Percentiles rank a stretch among this genome's conserved stretches.
These are phyloP conservation scores for Xyliphius kryptos DNA, from an alignment of 2,113 vertebrate genomes.

Conservation along the genomic window DNA sequence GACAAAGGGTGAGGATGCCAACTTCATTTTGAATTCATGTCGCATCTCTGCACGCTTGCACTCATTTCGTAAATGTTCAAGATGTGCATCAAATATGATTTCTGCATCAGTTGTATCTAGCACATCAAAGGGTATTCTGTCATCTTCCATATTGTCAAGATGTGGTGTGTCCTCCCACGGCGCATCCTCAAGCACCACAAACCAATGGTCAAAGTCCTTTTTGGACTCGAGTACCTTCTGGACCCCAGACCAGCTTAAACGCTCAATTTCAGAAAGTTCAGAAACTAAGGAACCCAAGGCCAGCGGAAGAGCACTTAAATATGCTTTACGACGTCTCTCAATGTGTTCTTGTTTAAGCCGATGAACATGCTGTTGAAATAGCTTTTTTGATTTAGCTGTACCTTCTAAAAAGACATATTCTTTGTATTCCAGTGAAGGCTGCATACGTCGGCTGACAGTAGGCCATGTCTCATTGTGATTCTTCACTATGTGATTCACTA, in stretches of 20 bases:
- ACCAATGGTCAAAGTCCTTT: constrained; percentile 86
- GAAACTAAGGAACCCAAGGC: constrained; percentile 86
- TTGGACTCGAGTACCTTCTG: constrained; percentile 87
- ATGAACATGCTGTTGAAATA: constrained; percentile 87
- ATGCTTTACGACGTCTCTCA: constrained; percentile 78
- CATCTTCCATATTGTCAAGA: constrained; percentile 79
- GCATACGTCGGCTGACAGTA: constrained; percentile 78
- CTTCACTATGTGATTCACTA: constrained; percentile 86
- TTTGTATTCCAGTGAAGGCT: constrained; percentile 79
- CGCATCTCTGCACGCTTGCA: constrained; percentile 83
- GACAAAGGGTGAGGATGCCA: constrained; percentile 83
- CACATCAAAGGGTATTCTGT: constrained; percentile 88
- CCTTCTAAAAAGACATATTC: constrained; percentile 95
- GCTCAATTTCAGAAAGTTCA: constrained; percentile 87
- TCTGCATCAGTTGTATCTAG: constrained; percentile 79
- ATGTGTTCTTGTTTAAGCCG: constrained; percentile 90
- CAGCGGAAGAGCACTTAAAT: constrained; percentile 77
- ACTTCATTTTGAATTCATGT: constrained; percentile 81
- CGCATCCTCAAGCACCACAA: constrained; percentile 88
- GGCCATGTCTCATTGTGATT: constrained; percentile 87
- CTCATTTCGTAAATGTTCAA: constrained; percentile 83
- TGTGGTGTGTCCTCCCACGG: constrained; percentile 90
- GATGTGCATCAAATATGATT: constrained; percentile 78
- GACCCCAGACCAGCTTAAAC: constrained; percentile 75
- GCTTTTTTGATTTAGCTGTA: constrained; percentile 88